A percentile compares a stretch with the other conserved stretches of the same genome.
These are phyloP conservation scores for Platygyra sinensis DNA, from an alignment of 64 coral and sea anemone species.

Conservation along the genomic window DNA sequence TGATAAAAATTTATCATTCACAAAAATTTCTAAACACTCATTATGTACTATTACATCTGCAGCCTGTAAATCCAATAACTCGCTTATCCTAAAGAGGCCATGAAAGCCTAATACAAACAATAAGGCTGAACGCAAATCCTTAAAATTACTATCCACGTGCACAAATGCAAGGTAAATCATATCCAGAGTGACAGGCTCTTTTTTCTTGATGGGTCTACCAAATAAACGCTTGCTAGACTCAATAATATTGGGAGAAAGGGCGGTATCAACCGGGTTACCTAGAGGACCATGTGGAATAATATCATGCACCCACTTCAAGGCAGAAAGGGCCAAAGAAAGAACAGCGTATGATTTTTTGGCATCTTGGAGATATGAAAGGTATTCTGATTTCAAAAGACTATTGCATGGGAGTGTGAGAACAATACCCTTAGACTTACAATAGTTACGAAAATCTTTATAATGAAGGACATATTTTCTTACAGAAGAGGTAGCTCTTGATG, in stretches of 20 bases:
- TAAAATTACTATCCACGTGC: neutral
- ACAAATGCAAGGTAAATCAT: neutral
- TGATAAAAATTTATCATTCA: no score
- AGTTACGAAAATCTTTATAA: neutral
- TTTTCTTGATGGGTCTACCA: slow-evolving; percentile 22
- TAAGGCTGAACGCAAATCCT: slow-evolving; percentile 49
- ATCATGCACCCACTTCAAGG: slow-evolving; percentile 23
- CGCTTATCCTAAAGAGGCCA: no score
- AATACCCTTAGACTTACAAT: neutral
- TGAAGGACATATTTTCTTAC: neutral
- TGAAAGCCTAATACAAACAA: neutral
- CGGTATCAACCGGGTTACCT: neutral
- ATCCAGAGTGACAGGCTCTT: slow-evolving; percentile 21
- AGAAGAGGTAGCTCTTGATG: slow-evolving; percentile 13
- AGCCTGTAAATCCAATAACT: no score
- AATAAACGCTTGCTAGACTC: neutral
- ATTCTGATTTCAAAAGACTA: neutral
- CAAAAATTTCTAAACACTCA: no score
- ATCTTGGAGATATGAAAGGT: neutral
- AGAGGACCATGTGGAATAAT: neutral
- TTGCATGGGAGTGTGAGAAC: neutral
- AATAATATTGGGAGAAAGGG: neutral
- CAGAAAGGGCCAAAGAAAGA: neutral
- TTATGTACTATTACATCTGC: no score
- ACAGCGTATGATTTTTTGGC: neutral